Conservation (phyloP, 2,888 invertebrate species). For the Frankliniella fusca region DNA sequence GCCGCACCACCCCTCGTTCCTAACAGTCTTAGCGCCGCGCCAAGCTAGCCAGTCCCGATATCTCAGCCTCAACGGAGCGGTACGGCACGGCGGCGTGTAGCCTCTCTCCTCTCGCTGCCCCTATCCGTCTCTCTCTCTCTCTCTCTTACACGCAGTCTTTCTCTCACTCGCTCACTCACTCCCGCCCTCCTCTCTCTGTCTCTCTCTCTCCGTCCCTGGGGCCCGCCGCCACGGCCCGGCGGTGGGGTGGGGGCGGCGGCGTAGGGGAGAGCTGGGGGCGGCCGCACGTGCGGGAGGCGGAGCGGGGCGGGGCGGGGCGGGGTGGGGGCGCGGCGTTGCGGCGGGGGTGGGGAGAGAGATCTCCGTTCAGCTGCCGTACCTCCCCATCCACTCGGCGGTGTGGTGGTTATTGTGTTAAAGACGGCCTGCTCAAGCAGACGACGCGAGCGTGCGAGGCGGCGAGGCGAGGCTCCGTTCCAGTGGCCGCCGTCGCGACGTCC, state of each 20-base stretch:
- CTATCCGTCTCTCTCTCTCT: not conserved
- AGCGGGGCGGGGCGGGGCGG: slow-evolving; percentile 28
- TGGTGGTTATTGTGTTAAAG: slow-evolving; percentile 26
- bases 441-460: not conserved
- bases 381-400: slow-evolving; percentile 1
- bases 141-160: slow-evolving; percentile 43
- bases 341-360: slow-evolving; percentile 28
- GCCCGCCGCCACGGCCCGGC: slow-evolving; percentile 36
- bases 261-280: slow-evolving; percentile 20
- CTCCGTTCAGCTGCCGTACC: slow-evolving; percentile 23
- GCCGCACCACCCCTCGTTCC: not conserved
- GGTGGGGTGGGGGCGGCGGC: slow-evolving; percentile 28
- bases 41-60: not conserved
- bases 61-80: not conserved
- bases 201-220: slow-evolving; percentile 49
- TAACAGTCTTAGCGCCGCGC: slow-evolving; percentile 6
- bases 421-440: slow-evolving; percentile 15
- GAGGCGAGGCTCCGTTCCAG: not conserved
- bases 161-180: slow-evolving; percentile 46
- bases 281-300: slow-evolving; percentile 18
- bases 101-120: not conserved
- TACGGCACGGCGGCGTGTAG: too few species aligned
- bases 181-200: slow-evolving; percentile 53
- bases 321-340: not conserved
- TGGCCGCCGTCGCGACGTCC: not conserved